phyloP scores from a whole-genome alignment of 2,797 vertebrate species.

The Simalia tracyae region DNA sequence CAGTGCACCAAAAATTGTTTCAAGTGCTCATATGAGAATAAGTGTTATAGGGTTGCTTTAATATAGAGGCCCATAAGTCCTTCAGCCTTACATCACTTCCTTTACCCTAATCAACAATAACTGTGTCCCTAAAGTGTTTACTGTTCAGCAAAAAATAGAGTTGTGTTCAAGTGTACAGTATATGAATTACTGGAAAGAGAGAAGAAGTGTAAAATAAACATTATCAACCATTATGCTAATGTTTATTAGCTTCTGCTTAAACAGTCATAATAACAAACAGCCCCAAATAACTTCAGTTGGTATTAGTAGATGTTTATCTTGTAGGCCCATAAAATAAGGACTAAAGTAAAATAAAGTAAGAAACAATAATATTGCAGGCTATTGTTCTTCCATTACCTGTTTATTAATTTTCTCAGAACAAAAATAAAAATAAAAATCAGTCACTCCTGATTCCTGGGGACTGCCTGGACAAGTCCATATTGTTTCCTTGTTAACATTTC shows the following conservation, averaged over 20 bases:
- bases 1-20: background rate
- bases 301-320: background rate
- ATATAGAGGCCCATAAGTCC: background rate
- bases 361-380: background rate
- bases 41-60: background rate
- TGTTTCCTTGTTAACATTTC: no score
- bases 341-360: background rate
- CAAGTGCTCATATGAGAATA: slow-evolving; percentile 1
- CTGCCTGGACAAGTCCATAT: no score
- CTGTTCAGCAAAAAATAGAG: background rate
- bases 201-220: background rate
- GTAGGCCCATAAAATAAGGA: slow-evolving; percentile 3
- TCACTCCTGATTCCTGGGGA: no score
- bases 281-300: background rate
- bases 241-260: background rate
- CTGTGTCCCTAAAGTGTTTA: background rate
- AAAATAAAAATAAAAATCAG: no score
- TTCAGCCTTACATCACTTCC: background rate
- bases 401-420: background rate
- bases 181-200: background rate
- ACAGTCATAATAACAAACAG: background rate
- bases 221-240: background rate
- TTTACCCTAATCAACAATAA: background rate
- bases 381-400: background rate
- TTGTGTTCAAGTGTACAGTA: background rate